These are phyloP conservation scores for Allophyes oxyacanthae DNA, from an alignment of 2,888 invertebrate genomes.

Conservation along the genomic window DNA sequence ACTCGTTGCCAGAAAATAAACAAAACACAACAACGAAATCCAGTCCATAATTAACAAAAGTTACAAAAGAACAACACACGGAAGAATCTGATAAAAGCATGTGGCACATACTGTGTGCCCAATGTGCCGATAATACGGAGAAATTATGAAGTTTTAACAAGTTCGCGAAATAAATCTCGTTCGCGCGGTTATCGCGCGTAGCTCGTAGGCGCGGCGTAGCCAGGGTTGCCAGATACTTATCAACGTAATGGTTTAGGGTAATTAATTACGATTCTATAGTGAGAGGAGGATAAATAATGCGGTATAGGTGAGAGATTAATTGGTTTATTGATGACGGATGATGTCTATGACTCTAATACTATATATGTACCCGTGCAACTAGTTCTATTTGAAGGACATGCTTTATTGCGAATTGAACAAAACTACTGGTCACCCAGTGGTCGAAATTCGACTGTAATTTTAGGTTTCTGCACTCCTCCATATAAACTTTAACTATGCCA, in stretches of 20 bases:
- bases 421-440: no score
- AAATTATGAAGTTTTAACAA: slow-evolving; percentile 87
- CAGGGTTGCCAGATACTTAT: slow-evolving; percentile 68
- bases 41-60: slow-evolving; percentile 44
- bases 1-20: background rate
- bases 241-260: slow-evolving; percentile 47
- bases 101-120: slow-evolving; percentile 72
- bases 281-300: slow-evolving; percentile 26
- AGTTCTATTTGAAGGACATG: no score
- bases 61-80: slow-evolving; percentile 59
- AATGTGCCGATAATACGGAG: slow-evolving; percentile 78
- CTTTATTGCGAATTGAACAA: no score
- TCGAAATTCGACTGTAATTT: no score
- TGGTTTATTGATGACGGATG: background rate
- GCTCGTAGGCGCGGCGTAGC: slow-evolving; percentile 66
- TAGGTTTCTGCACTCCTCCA: no score
- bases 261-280: slow-evolving; percentile 44
- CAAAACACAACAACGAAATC: background rate
- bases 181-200: slow-evolving; percentile 77
- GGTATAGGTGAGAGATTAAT: slow-evolving; percentile 11
- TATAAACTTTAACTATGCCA: no score
- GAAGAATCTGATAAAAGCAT: slow-evolving; percentile 62
- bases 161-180: slow-evolving; percentile 85
- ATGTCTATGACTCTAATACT: no score
- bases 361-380: no score